Evolutionary conservation across 23 tunicate species (phyloP).

Genomic region (Ciona savignyi): DNA sequence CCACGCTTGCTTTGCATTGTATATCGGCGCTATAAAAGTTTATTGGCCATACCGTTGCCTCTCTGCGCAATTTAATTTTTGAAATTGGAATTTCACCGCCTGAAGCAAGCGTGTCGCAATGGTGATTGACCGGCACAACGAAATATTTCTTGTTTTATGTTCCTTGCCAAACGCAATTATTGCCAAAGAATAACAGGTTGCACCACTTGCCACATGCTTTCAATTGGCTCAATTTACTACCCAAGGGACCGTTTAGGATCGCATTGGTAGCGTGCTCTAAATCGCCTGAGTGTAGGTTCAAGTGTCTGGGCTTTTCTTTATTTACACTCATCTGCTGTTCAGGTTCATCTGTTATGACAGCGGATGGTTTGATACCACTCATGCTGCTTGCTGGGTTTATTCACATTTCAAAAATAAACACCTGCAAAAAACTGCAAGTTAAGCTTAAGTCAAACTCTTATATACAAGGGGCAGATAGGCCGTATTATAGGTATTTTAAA

Average conservation of each 20-base stretch:
- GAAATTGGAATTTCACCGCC: background rate
- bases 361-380: background rate
- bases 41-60: background rate
- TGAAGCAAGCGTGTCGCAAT: background rate
- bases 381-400: too few species aligned
- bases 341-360: background rate
- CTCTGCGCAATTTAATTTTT: background rate
- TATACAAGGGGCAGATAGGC: too few species aligned
- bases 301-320: background rate
- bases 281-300: background rate
- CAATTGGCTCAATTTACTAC: background rate
- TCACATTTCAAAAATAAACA: too few species aligned
- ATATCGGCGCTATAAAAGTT: background rate
- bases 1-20: background rate
- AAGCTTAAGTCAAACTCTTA: too few species aligned
- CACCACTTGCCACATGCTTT: background rate
- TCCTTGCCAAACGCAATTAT: background rate
- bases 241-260: background rate
- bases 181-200: background rate
- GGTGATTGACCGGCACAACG: background rate
- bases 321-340: background rate
- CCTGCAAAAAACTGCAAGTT: too few species aligned
- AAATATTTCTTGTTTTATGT: too few species aligned
- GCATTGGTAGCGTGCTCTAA: background rate
- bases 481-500: too few species aligned